Evolutionary conservation across 53 echinoderm and acorn worm genomes (phyloP).

Genomic region (Actinopyga echinites): DNA sequence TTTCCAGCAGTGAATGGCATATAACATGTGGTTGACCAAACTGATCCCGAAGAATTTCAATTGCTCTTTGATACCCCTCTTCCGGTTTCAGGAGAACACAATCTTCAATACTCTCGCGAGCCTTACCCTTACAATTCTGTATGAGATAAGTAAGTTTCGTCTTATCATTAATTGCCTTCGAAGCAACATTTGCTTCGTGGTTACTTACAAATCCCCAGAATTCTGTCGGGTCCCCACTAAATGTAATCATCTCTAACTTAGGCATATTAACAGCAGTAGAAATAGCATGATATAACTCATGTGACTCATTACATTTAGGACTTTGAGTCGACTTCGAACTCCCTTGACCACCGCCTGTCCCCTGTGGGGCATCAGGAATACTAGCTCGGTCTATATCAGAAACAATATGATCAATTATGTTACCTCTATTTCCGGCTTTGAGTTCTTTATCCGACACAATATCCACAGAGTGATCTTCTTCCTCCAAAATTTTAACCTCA

Average conservation of each 20-base stretch:
- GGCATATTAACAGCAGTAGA: conserved; percentile 53
- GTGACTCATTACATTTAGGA: too few relatives aligned
- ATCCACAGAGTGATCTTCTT: neutral
- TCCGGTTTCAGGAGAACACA: conserved; percentile 35
- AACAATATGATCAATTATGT: too few relatives aligned
- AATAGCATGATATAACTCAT: neutral
- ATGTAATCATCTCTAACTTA: conserved; percentile 47
- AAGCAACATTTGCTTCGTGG: conserved; percentile 39
- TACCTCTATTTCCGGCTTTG: neutral
- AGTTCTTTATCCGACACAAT: neutral
- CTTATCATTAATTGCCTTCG: conserved; percentile 4
- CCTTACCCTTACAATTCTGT: conserved; percentile 53
- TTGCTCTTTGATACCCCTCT: conserved; percentile 27
- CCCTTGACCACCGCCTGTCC: too few relatives aligned
- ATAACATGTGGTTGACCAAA: conserved; percentile 57
- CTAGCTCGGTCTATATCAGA: too few relatives aligned
- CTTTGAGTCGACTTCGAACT: too few relatives aligned
- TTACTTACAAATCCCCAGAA: conserved; percentile 41
- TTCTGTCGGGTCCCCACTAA: conserved; percentile 49
- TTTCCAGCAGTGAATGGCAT: neutral
- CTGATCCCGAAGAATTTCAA: conserved; percentile 38
- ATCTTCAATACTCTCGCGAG: conserved; percentile 43
- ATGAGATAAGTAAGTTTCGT: conserved; percentile 41
- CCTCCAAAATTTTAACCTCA: neutral
- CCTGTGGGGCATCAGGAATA: too few relatives aligned